Evolutionary conservation across 2,888 invertebrate species (phyloP).

Genomic region (Plutella xylostella): DNA sequence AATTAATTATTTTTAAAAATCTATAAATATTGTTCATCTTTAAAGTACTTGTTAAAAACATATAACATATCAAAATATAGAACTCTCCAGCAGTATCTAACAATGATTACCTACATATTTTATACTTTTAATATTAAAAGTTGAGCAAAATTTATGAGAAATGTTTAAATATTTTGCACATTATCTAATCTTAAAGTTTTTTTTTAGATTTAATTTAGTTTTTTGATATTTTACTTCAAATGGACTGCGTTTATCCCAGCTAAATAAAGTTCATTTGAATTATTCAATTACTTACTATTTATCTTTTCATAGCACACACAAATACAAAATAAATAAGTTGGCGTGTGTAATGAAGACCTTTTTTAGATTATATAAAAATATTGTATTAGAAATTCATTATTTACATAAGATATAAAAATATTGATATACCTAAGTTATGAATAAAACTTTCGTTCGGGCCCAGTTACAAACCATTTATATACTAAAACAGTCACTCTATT

Average conservation of each 20-base stretch:
- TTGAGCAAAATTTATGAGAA: conserved; percentile 32
- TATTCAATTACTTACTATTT: no score
- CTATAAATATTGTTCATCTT: conserved; percentile 36
- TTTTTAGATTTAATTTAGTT: conserved; percentile 13
- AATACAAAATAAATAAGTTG: conserved; percentile 9
- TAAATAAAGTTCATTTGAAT: conserved; percentile 48
- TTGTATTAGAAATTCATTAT: conserved; percentile 36
- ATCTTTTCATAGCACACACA: conserved; percentile 22
- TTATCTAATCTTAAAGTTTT: conserved; percentile 6
- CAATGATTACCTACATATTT: conserved; percentile 10
- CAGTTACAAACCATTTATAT: conserved; percentile 31
- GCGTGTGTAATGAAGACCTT: no score
- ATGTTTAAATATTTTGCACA: background rate
- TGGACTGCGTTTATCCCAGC: conserved; percentile 58
- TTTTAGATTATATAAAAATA: conserved; percentile 19
- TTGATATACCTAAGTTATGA: conserved; percentile 14
- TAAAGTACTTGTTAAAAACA: conserved; percentile 21
- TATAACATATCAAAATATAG: conserved; percentile 28
- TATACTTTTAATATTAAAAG: conserved; percentile 22
- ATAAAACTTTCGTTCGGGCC: conserved; percentile 45
- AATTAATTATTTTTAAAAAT: background rate
- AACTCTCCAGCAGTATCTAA: conserved; percentile 15
- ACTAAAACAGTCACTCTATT: conserved; percentile 26
- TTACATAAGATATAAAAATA: conserved; percentile 21
- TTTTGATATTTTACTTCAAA: conserved; percentile 27